Evolutionary conservation across 2,888 invertebrate species (phyloP), one percentile per base, ranked within the genome.

Genomic region (Myathropa florea): DNA sequence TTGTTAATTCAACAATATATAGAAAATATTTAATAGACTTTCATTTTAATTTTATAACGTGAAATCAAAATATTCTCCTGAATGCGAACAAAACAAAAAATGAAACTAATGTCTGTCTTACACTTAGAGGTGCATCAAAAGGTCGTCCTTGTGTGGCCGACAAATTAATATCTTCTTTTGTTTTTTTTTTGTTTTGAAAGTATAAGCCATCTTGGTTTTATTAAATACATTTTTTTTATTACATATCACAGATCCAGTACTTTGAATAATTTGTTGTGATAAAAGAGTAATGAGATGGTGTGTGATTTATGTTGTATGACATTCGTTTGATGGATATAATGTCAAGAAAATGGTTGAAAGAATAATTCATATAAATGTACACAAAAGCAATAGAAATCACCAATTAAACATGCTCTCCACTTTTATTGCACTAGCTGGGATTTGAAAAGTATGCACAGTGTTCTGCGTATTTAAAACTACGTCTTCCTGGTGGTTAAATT

Each of bases 221-320:
- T 75, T 81, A 63, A 76, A 81, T 84, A 81, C 80, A 64, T 84
- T 30, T 75, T 65, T 88, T 90, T 91, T 88, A 92, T 91, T 92
- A 92, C 92, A 92, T 92, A 92, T 92, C 92, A 92, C 92, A 92
- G 92, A 92, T 92, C 91, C 92, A 92, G 92, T 91, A 91, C 91
- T 91, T 91, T 90, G 83, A 83, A 83, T 86, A 79, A 82, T 65
- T 75, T 80, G 73, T 78, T 83, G 83, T 86, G 86, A 86, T 86
- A 83, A 75, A 75, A 76, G 57, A 36, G 65, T 70, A 78, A 83
- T 86, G 82, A 77, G 75, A 83, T 75, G 75, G 61, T 30, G 57
- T 85, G 64, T 70, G 65, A 71, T 36, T 63, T 24, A 73, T 65
- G 46, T 78, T 72, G 28, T 57, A 67, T 65, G 60, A 59, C 28